These are phyloP conservation scores for Mustelus asterias DNA, from an alignment of 2,113 vertebrate genomes.

Conservation along the genomic window DNA sequence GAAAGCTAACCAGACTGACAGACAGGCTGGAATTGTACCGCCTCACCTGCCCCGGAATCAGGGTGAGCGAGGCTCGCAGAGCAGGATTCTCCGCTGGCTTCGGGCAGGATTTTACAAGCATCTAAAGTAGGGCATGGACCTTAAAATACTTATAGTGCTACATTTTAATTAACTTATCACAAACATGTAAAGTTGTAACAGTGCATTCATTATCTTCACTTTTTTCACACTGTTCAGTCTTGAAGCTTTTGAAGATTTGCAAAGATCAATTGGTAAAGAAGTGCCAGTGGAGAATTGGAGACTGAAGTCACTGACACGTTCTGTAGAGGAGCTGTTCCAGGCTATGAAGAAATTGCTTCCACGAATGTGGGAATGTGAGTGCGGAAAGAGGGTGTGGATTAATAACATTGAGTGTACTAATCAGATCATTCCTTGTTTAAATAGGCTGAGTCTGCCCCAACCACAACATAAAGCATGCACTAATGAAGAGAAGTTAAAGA, in stretches of 20 bases:
- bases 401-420: background rate
- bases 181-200: background rate
- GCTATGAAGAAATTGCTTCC: background rate
- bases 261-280: background rate
- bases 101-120: no score
- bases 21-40: background rate
- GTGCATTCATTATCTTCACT: background rate
- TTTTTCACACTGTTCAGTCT: background rate
- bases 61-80: no score
- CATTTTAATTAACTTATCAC: background rate
- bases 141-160: background rate
- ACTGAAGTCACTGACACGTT: background rate
- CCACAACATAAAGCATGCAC: no score
- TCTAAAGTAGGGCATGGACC: background rate
- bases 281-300: background rate
- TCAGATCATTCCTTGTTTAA: background rate
- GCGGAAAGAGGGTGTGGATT: no score
- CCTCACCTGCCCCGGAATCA: no score
- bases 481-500: no score
- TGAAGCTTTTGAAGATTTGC: constrained; percentile 18
- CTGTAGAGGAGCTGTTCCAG: background rate
- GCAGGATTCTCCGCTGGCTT: no score
- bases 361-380: constrained; percentile 31
- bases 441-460: no score
- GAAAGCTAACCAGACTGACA: background rate